Base-by-base conservation (phyloP, 2,888 invertebrate species). In the Pinctada fucata region DNA sequence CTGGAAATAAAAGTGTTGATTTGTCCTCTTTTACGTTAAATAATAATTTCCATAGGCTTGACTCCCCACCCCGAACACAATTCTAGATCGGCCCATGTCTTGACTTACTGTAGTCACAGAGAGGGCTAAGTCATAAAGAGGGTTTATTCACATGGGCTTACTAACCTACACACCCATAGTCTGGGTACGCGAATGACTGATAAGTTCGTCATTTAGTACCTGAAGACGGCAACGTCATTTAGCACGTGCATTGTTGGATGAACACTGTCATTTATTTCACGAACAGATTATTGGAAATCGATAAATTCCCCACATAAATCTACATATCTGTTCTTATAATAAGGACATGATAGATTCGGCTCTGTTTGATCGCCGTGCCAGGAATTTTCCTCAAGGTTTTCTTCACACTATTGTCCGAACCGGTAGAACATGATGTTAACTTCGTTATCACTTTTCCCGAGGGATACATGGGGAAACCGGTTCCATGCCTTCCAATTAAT, bases 241-340 rank as follows among this genome's bases (percentile, higher is more conserved):
- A 31, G 31, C 31, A 31, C 31, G 31, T 31, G 31, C 31, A 31
- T 31, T 31, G 13, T 58, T 58, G 58, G 58, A 58, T 58, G 58
- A 58, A 58, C 13, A 58, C 8, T 13, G 58, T 58, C 58, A 58
- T 58, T 58, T 58, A 58, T 58, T 58, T 58, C 58, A 6, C 58
- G 8, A 10, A 10, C 58, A 58, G 58, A 10, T 58, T 58, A 58
- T 58, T 13, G 8, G 13, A 58, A 58, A 58, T 58, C 58, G 13
- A 58, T 58, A 58, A 58, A 58, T 58, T 58, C 58, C 58, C 58
- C 58, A 58, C 58, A 58, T 58, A 58, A 58, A 58, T 58, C 58
- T 58, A 58, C 58, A 6, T 58, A 58, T 58, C 58, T 58, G 13
- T 58, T 58, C 13, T 13, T 13, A 58, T 58, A 58, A 58, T 58